Conservation (phyloP, 2,888 invertebrate species). For the Erebia ligea region DNA sequence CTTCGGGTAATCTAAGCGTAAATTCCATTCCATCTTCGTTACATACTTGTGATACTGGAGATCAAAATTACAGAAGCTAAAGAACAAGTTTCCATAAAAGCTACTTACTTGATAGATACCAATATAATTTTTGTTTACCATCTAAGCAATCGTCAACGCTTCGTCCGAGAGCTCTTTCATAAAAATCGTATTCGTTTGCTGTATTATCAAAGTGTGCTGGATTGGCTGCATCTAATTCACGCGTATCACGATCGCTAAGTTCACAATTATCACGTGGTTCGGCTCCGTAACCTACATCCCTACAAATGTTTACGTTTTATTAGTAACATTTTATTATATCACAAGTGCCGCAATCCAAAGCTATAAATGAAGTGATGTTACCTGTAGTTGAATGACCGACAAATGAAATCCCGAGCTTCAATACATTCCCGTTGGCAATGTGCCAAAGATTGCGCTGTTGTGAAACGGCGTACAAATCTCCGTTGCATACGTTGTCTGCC, state of each 20-base stretch:
- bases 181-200: constrained; percentile 91
- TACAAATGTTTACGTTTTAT: constrained; percentile 49
- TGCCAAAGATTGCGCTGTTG: constrained; percentile 88
- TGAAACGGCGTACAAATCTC: constrained; percentile 89
- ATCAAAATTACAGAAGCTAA: constrained; percentile 5
- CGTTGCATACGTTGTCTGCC: constrained; percentile 91
- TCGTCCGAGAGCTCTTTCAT: constrained; percentile 89
- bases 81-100: background rate
- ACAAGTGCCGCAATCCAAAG: constrained; percentile 4
- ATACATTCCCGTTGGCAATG: constrained; percentile 94
- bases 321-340: background rate
- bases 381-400: constrained; percentile 94
- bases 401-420: constrained; percentile 91
- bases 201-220: constrained; percentile 92
- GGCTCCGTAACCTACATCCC: constrained; percentile 84
- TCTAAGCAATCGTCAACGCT: constrained; percentile 92
- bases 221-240: constrained; percentile 92
- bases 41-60: constrained; percentile 92
- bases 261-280: constrained; percentile 93
- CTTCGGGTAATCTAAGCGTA: constrained; percentile 93
- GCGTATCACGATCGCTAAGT: constrained; percentile 92
- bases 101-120: background rate
- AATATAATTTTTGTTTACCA: constrained; percentile 80
- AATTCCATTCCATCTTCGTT: constrained; percentile 98
- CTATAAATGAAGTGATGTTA: constrained; percentile 55